These are phyloP conservation scores for Chironex yamaguchii DNA, from an alignment of 30 jellyfish, hydroid and myxozoan genomes.

Conservation along the genomic window DNA sequence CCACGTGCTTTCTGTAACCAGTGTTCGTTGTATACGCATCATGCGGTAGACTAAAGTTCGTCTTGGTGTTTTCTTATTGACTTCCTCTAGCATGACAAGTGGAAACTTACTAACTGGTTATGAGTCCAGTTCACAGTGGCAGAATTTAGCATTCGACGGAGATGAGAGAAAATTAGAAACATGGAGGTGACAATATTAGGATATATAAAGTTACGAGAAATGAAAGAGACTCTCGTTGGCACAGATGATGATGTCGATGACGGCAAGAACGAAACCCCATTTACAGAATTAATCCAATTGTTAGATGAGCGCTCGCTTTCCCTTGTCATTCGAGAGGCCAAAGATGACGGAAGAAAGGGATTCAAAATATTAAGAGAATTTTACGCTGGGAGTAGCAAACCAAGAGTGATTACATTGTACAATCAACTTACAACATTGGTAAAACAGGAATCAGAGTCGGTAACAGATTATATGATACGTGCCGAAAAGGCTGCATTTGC, in stretches of 20 bases:
- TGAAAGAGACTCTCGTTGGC: slow-evolving; percentile 51
- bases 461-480: too few species aligned
- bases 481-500: too few species aligned
- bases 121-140: slow-evolving; percentile 83
- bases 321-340: slow-evolving; percentile 58
- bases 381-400: too few species aligned
- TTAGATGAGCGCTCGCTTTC: slow-evolving; percentile 47
- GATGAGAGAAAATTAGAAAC: slow-evolving; percentile 64
- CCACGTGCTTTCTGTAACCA: too few species aligned
- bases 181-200: slow-evolving; percentile 48
- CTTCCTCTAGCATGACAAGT: too few species aligned
- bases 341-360: slow-evolving; percentile 61
- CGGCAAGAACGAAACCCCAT: slow-evolving; percentile 60
- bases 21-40: too few species aligned
- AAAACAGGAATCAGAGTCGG: too few species aligned
- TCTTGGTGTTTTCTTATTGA: too few species aligned
- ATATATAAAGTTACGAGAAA: slow-evolving; percentile 16
- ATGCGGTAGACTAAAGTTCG: too few species aligned
- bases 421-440: too few species aligned
- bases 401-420: too few species aligned
- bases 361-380: slow-evolving; percentile 42
- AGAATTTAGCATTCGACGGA: slow-evolving; percentile 53
- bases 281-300: slow-evolving; percentile 67
- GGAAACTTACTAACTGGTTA: slow-evolving; percentile 69
- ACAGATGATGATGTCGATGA: too few species aligned